Base-by-base conservation (phyloP, 2,888 invertebrate genomes). In the Litoditis marina region DNA sequence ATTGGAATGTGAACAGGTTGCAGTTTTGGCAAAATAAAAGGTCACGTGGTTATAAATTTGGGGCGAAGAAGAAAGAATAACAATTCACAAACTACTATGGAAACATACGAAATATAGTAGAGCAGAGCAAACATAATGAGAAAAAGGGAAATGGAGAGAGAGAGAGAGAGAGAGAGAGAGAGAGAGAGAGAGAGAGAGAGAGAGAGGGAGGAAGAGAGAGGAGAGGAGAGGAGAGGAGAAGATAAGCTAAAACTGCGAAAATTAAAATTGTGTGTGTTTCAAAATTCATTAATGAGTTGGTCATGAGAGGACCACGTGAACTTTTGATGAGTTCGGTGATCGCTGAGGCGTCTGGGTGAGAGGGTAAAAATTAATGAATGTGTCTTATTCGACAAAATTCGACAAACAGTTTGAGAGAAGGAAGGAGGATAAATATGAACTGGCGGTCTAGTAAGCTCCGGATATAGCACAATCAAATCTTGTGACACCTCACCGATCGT, bases 81-180 rank as follows among this genome's bases (percentile, higher is more conserved):
- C n/a, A 13, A 39, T 39, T 39, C 11, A 11, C n/a, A 13, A 39
- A n/a, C 39, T 39, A 13, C 13, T 39, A 13, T 39, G 39, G 39
- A 39, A 39, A 39, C 11, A 39, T 13, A 39, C 11, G 39, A 39
- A 13, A 13, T 39, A 39, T n/a, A 13, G 39, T 13, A 39, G n/a
- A 13, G 39, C 11, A 39, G 11, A 39, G 39, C n/a, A 39, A 39
- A 39, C 11, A 39, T 13, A 39, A n/a, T 13, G n/a, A n/a, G n/a
- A 39, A 39, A 39, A 11, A 11, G 13, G 39, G 13, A 39, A 39
- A 39, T n/a, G n/a, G n/a, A 55, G 36, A 36, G 55, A 47, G 36
- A 55, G 55, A 54, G 34, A 36, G 54, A 34, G 5, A 34, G 54
- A 22, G 25, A 54, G 36, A 54, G 34, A 3, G 34, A 46, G 56